phyloP scores from a whole-genome alignment of 2,888 invertebrate species.

The Agrochola macilenta region DNA sequence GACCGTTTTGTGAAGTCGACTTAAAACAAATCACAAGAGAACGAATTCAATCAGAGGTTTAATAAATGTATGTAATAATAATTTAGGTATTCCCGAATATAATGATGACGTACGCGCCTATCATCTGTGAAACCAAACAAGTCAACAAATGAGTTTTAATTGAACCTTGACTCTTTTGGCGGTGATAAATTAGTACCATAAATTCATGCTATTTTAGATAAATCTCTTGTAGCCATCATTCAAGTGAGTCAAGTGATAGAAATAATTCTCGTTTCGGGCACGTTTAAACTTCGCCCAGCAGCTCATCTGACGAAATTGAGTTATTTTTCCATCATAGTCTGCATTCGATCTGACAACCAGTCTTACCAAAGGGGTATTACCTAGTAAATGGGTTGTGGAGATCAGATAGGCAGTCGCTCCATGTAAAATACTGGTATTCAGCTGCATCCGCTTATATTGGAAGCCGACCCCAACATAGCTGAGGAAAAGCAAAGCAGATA shows the following conservation, averaged over 20 bases:
- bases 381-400: too few species aligned
- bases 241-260: not conserved
- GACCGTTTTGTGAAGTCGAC: not conserved
- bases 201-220: not conserved
- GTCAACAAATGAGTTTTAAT: conserved; percentile 16
- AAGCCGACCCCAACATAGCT: too few species aligned
- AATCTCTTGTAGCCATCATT: not conserved
- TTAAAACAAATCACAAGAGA: not conserved
- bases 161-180: conserved; percentile 9
- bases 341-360: not conserved
- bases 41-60: not conserved
- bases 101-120: conserved; percentile 11
- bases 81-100: not conserved
- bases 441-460: too few species aligned
- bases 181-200: conserved; percentile 1
- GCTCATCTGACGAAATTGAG: not conserved
- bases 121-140: conserved; percentile 1
- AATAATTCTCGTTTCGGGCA: not conserved
- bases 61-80: not conserved
- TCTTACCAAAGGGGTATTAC: too few species aligned
- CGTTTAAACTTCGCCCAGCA: not conserved
- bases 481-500: too few species aligned
- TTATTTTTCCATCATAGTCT: not conserved
- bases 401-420: too few species aligned
- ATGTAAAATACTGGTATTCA: too few species aligned